Evolutionary conservation across 2,888 invertebrate species (phyloP), one percentile per base, ranked within the genome.

Genomic region (Amphiduros pacificus): DNA sequence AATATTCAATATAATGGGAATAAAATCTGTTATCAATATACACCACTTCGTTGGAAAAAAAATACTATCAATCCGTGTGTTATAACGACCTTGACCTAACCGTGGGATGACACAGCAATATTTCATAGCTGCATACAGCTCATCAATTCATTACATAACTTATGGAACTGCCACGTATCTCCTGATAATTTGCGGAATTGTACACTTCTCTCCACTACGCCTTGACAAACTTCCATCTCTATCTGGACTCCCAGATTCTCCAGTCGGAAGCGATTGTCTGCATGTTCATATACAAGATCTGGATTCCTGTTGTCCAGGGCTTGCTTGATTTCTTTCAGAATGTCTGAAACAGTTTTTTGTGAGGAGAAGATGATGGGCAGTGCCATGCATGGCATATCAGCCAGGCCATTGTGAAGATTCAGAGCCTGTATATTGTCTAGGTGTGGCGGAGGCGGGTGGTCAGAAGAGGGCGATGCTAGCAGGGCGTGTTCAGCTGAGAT

Each of bases 151-250:
- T 92, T 91, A 82, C 93, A 93, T 44, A 93, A 86, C 81, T 92
- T 91, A 66, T 91, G 91, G 77, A 93, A 93, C 77, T 92, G 91
- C 71, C 90, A 85, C 82, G 91, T 91, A 82, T 94, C 93, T 4
- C 93, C 93, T 0, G 92, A 92, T 73, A 94, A 91, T 76, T 93
- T 85, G 60, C 93, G 85, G 88, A 94, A 88, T 73, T 93, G 92
- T 73, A 93, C 86, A 6, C 92, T 92, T 72, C 91, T 92, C 86
- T 89, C 72, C 60, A 67, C 69, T 1, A 71, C 72, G 75, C 83
- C 70, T 73, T 91, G 89, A 74, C 89, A 90, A 11, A 93, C 88
- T 71, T 91, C 88, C 74, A 94, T 82, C 75, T 93, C 92, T 32
- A 93, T 92, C 82, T 93, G 92, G 68, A 93, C 88, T 0, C 92